Percentiles rank a stretch among this genome's conserved stretches.
phyloP scores from a whole-genome alignment of 2,797 vertebrate species.

The Octomys mimax region DNA sequence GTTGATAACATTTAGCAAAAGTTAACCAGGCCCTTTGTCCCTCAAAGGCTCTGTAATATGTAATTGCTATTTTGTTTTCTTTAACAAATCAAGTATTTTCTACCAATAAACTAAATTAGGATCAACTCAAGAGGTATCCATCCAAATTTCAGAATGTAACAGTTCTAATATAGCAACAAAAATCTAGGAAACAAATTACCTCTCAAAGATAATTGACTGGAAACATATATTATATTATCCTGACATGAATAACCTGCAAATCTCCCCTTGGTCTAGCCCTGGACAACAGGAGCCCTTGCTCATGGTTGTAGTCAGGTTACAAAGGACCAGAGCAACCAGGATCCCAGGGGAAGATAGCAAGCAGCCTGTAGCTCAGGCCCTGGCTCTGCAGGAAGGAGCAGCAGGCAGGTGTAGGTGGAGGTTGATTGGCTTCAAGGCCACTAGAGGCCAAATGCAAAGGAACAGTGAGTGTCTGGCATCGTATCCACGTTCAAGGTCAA shows the following conservation, averaged over 20 bases:
- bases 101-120: conserved; percentile 23
- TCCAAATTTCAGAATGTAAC: conserved; percentile 41
- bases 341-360: rapidly evolving
- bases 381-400: neutral
- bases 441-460: neutral
- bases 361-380: neutral
- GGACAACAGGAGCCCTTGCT: neutral
- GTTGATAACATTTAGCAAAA: conserved; percentile 62
- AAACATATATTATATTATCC: neutral
- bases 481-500: neutral
- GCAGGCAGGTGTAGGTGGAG: neutral
- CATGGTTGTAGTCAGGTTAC: neutral
- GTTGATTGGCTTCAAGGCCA: neutral
- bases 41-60: neutral
- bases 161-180: conserved; percentile 23
- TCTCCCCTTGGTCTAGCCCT: neutral
- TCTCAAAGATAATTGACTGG: neutral
- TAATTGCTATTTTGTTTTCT: conserved; percentile 19
- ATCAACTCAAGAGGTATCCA: conserved; percentile 45
- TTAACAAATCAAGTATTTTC: conserved; percentile 29
- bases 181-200: neutral
- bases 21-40: conserved; percentile 42
- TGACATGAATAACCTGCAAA: neutral
- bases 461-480: neutral
- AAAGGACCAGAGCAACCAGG: neutral